A percentile compares a stretch with the other conserved stretches of the same genome.
phyloP scores from a whole-genome alignment of 1,140 invertebrate genomes.

The Calliopsis andreniformis region DNA sequence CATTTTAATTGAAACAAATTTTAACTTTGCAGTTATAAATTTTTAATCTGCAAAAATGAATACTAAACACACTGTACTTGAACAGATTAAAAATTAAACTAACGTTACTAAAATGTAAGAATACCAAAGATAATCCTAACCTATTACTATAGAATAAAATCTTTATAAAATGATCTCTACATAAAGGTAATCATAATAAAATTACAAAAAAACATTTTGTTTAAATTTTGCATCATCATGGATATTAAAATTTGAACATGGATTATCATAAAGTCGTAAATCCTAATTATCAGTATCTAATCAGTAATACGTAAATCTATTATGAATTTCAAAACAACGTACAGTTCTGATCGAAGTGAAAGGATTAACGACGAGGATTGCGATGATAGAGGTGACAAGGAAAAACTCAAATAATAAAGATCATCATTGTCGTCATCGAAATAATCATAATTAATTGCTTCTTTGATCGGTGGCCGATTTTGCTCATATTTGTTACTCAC shows the following conservation, averaged over 20 bases:
- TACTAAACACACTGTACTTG: no score
- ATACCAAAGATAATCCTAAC: background rate
- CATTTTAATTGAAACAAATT: no score
- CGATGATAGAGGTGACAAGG: conserved; percentile 9
- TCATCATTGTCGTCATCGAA: conserved; percentile 25
- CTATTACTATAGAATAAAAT: background rate
- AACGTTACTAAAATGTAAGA: background rate
- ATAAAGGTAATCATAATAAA: background rate
- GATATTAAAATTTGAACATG: background rate
- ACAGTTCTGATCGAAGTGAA: background rate
- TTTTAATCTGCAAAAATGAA: no score
- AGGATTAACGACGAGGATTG: conserved; percentile 5
- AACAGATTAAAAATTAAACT: background rate
- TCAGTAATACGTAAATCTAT: background rate
- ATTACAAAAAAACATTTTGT: background rate
- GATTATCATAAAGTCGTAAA: background rate
- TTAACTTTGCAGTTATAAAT: no score
- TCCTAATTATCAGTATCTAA: conserved; percentile 2
- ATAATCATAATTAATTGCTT: conserved; percentile 26
- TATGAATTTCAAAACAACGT: background rate
- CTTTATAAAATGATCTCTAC: background rate
- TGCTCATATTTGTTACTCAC: conserved; percentile 76
- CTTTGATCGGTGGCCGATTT: conserved; percentile 38
- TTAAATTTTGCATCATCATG: background rate
- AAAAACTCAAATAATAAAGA: conserved; percentile 13